Evolutionary conservation across 2,888 invertebrate genomes (phyloP).

Genomic region (Mythimna pallens): DNA sequence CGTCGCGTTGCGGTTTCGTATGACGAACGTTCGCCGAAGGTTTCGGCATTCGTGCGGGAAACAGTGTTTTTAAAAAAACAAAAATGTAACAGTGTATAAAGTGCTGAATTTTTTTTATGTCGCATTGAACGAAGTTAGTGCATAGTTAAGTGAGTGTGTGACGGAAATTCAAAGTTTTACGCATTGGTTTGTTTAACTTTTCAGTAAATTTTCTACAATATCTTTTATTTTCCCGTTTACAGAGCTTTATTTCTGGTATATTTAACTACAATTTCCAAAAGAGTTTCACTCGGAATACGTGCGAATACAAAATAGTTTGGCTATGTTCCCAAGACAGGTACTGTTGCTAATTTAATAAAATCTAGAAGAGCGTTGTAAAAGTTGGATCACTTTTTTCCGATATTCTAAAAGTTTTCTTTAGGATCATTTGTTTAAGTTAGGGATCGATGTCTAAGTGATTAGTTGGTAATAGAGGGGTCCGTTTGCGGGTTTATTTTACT

Average conservation of each 20-base stretch:
- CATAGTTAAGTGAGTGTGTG: conserved; percentile 68
- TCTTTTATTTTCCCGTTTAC: conserved; percentile 51
- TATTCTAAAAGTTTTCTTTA: conserved; percentile 16
- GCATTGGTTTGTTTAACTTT: conserved; percentile 70
- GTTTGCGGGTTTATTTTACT: conserved; percentile 61
- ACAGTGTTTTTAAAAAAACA: conserved; percentile 61
- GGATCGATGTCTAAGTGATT: conserved; percentile 33
- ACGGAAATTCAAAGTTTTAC: conserved; percentile 70
- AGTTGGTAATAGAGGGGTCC: conserved; percentile 48
- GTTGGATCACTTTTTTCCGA: conserved; percentile 21
- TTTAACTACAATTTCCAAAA: conserved; percentile 10
- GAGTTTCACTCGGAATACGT: conserved; percentile 31
- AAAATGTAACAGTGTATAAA: conserved; percentile 59
- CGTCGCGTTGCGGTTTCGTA: conserved; percentile 83
- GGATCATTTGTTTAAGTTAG: conserved; percentile 17
- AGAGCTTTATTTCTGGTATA: conserved; percentile 3
- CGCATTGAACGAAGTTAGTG: conserved; percentile 58
- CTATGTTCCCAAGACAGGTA: conserved; percentile 32
- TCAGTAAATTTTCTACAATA: conserved; percentile 31
- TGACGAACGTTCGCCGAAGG: conserved; percentile 72
- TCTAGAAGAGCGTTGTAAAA: conserved; percentile 19
- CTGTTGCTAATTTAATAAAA: conserved; percentile 37
- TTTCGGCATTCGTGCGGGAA: conserved; percentile 64
- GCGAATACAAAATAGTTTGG: conserved; percentile 39
- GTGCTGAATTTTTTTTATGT: conserved; percentile 68